These are phyloP conservation scores for Frieseomelitta varia DNA, from an alignment of 1,140 invertebrate genomes.

Conservation along the genomic window DNA sequence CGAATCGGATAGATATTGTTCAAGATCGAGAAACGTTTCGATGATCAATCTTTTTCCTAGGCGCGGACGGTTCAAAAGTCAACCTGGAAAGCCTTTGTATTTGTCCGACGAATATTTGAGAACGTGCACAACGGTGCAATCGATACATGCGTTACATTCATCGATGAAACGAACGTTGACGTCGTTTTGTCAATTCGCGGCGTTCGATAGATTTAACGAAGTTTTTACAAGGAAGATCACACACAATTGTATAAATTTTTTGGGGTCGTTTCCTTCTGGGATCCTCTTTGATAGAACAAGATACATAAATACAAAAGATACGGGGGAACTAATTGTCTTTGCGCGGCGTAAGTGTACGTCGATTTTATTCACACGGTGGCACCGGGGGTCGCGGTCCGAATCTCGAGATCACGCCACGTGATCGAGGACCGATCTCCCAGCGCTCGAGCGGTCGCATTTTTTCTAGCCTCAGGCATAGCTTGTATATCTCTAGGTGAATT, in stretches of 20 bases:
- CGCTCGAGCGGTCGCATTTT: slow-evolving; percentile 63
- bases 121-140: neutral
- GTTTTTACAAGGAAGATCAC: slow-evolving; percentile 8
- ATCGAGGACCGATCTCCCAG: slow-evolving; percentile 35
- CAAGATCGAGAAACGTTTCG: neutral
- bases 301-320: neutral
- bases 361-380: slow-evolving; percentile 7
- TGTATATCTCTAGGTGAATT: slow-evolving; percentile 61
- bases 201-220: neutral
- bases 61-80: neutral
- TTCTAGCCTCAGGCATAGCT: slow-evolving; percentile 62
- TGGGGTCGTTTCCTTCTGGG: neutral
- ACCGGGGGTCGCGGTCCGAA: neutral
- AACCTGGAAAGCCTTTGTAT: neutral
- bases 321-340: slow-evolving; percentile 14
- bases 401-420: neutral
- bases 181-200: neutral
- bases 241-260: neutral
- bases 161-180: neutral
- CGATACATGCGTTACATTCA: neutral
- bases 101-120: neutral
- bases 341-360: neutral
- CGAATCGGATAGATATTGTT: neutral
- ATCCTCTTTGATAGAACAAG: neutral
- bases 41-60: neutral